Evolutionary conservation across 2,888 invertebrate species (phyloP), one percentile per base, ranked within the genome.

Genomic region (Ophion costatus): DNA sequence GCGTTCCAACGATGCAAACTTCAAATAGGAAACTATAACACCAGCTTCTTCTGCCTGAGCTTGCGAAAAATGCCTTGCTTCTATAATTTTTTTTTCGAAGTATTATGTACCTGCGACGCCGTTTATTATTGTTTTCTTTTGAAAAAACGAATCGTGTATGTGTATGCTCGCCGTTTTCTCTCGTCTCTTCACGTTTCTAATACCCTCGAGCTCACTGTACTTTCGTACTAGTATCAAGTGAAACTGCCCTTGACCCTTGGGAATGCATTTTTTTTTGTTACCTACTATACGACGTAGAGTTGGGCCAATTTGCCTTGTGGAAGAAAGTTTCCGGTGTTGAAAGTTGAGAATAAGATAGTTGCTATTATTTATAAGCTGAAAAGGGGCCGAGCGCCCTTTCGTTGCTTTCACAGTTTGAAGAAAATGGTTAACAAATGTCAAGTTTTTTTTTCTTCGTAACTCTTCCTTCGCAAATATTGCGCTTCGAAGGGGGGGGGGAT

Each of bases 41-140:
- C 61, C 22, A 24, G 17, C 42, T 56, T 38, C 85, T 78, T 89
- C 87, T 89, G 89, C 90, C 90, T 91, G 89, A 90, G 91, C 91
- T 91, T 91, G 87, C 88, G 83, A 89, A 77, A 87, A 86, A 59
- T 90, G 91, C 17, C 91, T 91, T 91, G 91, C 91, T 90, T 91
- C 84, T 91, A 87, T 88, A 71, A 87, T 88, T 87, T 86, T 88
- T 87, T 86, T 84, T 84, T 87, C 86, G 57, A 22, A 73, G 17
- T 51, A 22, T 75, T 64, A 42, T 29, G 29, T 4, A 29, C 29
- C 4, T 29, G 29, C 29, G 29, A 66, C 66, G 73, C 59, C 56
- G 24, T 29, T 11, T 64, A 56, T 51, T 17, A 17, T 42, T 64
- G 20, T 64, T 57, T 51, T 33, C 6, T 24, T 69, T 9, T n/a